phyloP scores from a whole-genome alignment of 2,113 vertebrate species.

The Pseudorectes ferrugineus region DNA sequence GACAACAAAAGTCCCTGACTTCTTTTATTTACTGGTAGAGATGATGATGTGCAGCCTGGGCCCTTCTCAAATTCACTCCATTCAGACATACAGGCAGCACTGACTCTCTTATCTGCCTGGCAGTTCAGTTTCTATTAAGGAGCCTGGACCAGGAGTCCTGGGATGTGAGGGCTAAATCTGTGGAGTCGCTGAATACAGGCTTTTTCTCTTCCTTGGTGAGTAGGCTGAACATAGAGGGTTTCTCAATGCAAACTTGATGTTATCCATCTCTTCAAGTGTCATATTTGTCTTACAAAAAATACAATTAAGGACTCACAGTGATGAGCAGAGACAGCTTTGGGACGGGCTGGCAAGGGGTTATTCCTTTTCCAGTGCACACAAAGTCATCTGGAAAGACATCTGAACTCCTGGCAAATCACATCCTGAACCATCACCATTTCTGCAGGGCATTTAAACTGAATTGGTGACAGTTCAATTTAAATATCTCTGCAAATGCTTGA shows the following conservation, averaged over 20 bases:
- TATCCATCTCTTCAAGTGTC: not conserved
- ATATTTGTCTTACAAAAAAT: not conserved
- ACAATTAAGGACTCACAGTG: not conserved
- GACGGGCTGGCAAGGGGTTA: not conserved
- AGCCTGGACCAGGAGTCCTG: not conserved
- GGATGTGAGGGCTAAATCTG: not conserved
- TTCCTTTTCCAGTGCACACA: not conserved
- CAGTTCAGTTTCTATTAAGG: not conserved
- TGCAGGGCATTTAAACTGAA: not conserved
- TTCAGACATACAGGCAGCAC: not conserved
- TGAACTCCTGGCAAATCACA: not conserved
- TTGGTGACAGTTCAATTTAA: not conserved
- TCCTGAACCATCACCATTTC: not conserved
- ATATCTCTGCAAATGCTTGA: not conserved
- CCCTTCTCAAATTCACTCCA: not conserved
- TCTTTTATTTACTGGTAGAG: not conserved
- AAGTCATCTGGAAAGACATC: not conserved
- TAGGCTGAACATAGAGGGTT: not conserved
- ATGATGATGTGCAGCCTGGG: not conserved
- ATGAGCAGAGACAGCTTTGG: not conserved
- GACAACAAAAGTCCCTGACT: not conserved
- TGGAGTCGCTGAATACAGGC: not conserved
- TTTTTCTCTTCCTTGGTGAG: not conserved
- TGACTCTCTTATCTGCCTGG: too few species aligned
- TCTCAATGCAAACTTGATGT: not conserved